phyloP scores from a whole-genome alignment of 2,113 vertebrate genomes.

The Larimichthys crocea region DNA sequence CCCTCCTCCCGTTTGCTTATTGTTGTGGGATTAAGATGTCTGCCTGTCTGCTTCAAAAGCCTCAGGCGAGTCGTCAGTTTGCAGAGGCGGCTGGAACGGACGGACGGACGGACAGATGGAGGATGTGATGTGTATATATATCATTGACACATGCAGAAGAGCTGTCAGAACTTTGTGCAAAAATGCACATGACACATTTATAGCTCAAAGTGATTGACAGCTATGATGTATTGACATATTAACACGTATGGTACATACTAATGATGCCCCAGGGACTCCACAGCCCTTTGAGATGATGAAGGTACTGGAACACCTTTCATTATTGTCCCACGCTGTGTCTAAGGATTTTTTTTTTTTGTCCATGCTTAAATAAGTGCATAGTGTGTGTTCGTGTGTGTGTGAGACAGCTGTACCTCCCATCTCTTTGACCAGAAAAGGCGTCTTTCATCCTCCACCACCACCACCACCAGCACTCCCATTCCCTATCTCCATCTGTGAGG shows the following conservation, averaged over 20 bases:
- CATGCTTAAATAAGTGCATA: slow-evolving; percentile 4
- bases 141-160: slow-evolving; percentile 11
- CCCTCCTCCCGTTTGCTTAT: slow-evolving; percentile 59
- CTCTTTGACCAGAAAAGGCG: slow-evolving; percentile 58
- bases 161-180: slow-evolving; percentile 49
- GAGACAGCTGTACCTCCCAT: slow-evolving; percentile 52
- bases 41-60: slow-evolving; percentile 66
- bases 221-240: slow-evolving; percentile 45
- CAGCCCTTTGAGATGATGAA: slow-evolving; percentile 63
- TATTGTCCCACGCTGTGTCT: not conserved
- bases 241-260: slow-evolving; percentile 58
- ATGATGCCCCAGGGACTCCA: slow-evolving; percentile 58
- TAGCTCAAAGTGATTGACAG: slow-evolving; percentile 68
- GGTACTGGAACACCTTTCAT: slow-evolving; percentile 66
- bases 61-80: slow-evolving; percentile 43
- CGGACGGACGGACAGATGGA: slow-evolving; percentile 18
- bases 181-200: not conserved
- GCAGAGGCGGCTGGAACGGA: slow-evolving; percentile 20
- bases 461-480: slow-evolving; percentile 14
- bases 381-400: not conserved
- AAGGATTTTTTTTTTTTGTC: not conserved
- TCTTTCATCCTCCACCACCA: slow-evolving; percentile 63
- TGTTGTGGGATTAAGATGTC: slow-evolving; percentile 77
- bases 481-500: slow-evolving; percentile 47
- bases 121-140: slow-evolving; percentile 48